Evolutionary conservation across 2,888 invertebrate genomes (phyloP).

Genomic region (Melanostoma scalare): DNA sequence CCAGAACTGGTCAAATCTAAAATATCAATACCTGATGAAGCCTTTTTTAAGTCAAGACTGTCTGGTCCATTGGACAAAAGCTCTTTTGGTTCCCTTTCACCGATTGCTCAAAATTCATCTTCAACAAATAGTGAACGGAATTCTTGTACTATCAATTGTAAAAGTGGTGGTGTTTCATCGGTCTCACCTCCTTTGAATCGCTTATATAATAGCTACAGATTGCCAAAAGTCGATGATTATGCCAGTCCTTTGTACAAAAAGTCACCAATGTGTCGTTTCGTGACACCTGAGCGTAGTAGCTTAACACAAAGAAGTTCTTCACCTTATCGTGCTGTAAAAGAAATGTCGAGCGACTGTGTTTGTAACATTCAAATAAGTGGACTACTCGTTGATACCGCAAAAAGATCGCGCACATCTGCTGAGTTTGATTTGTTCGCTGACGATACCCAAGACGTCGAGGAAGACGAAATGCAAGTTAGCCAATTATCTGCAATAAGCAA

Average conservation of each 20-base stretch:
- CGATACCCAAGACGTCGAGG: conserved; percentile 76
- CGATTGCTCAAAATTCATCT: conserved; percentile 76
- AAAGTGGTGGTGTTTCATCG: background rate
- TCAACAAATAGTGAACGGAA: conserved; percentile 30
- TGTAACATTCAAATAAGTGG: conserved; percentile 78
- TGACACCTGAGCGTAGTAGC: conserved; percentile 77
- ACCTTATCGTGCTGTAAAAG: conserved; percentile 50
- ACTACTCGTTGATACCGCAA: conserved; percentile 76
- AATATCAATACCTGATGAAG: conserved; percentile 16
- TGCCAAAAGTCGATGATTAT: conserved; percentile 22
- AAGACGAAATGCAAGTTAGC: conserved; percentile 78
- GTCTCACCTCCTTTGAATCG: background rate
- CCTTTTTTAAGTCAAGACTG: conserved; percentile 74
- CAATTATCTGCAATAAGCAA: conserved; percentile 77
- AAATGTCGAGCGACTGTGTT: conserved; percentile 77
- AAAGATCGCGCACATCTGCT: conserved; percentile 55
- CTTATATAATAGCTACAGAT: conserved; percentile 31
- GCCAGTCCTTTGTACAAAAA: conserved; percentile 26
- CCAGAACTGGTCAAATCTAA: conserved; percentile 50
- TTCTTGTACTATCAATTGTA: conserved; percentile 6
- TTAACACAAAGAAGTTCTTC: conserved; percentile 74
- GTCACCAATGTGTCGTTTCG: conserved; percentile 16
- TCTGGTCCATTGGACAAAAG: conserved; percentile 78
- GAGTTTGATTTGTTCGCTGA: conserved; percentile 73
- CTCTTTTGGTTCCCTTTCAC: conserved; percentile 80